A percentile compares a stretch with the other conserved stretches of the same genome.
Conservation (phyloP, 2,113 vertebrate genomes). For the Otis tarda region DNA sequence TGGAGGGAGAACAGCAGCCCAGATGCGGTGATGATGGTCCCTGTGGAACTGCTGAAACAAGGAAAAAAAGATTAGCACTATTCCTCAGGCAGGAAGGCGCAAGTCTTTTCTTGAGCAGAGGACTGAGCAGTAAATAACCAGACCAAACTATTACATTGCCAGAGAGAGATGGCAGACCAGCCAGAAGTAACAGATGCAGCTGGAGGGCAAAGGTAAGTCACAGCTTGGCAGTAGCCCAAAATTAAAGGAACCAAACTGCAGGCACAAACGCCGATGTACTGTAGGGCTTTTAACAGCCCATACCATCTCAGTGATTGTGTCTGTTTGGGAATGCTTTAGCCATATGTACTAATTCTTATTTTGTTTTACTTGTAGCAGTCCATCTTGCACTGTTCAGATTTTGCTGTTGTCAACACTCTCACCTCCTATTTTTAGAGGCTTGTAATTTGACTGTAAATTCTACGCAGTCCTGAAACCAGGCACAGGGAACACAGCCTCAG, state of each 20-base stretch:
- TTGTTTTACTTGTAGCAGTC: not conserved
- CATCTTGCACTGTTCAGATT: not conserved
- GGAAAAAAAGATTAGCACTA: not conserved
- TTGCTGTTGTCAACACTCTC: not conserved
- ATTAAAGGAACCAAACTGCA: not conserved
- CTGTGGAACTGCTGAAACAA: not conserved
- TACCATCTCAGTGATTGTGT: not conserved
- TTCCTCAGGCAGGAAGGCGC: not conserved
- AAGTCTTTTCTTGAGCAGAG: not conserved
- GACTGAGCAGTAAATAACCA: not conserved
- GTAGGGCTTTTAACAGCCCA: not conserved
- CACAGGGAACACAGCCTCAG: not conserved
- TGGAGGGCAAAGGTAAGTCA: not conserved
- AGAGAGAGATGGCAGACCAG: not conserved
- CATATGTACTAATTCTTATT: not conserved
- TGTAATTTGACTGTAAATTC: not conserved
- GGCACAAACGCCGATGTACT: accelerated
- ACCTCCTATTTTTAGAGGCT: not conserved
- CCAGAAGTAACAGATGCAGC: not conserved
- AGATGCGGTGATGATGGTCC: not conserved
- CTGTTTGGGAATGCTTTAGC: not conserved
- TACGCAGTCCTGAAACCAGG: not conserved
- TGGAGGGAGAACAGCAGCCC: not conserved
- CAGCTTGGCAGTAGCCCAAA: not conserved
- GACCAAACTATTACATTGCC: not conserved